phyloP scores from a whole-genome alignment of 92 coral and sea anemone species.

The Parazoanthus darwini region DNA sequence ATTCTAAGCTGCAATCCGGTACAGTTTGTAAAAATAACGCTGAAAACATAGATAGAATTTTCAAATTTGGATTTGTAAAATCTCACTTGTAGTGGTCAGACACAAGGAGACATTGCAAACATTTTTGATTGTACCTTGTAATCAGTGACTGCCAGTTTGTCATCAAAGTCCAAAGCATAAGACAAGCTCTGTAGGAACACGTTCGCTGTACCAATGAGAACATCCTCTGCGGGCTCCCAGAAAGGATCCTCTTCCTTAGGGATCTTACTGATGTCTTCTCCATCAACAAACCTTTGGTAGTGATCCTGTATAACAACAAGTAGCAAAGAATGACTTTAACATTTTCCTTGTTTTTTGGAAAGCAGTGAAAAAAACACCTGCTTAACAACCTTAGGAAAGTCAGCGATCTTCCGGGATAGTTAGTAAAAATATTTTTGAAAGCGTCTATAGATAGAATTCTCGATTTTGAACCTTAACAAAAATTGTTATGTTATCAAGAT shows the following conservation, averaged over 20 bases:
- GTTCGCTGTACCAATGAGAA: slow-evolving; percentile 92
- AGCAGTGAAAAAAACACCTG: neutral
- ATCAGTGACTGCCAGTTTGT: slow-evolving; percentile 92
- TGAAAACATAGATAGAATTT: no score
- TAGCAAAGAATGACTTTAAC: neutral
- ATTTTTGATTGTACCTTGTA: slow-evolving; percentile 70
- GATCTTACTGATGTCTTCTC: slow-evolving; percentile 74
- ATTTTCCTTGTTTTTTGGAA: neutral
- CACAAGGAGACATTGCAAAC: neutral
- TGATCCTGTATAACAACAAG: slow-evolving; percentile 63
- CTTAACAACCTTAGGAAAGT: neutral
- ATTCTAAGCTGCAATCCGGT: no score
- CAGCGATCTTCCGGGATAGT: neutral
- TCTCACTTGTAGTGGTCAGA: no score
- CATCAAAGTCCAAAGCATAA: slow-evolving; percentile 95
- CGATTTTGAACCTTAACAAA: no score
- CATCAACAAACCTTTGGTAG: slow-evolving; percentile 86
- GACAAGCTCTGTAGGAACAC: slow-evolving; percentile 97
- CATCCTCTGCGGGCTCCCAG: slow-evolving; percentile 98
- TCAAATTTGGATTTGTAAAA: no score
- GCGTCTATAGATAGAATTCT: no score
- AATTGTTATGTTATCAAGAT: no score
- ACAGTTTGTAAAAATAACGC: no score
- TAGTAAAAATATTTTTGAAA: no score
- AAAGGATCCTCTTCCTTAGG: slow-evolving; percentile 94